Conservation (phyloP, 35 echinoderm and acorn worm genomes). For the Eucidaris tribuloides region DNA sequence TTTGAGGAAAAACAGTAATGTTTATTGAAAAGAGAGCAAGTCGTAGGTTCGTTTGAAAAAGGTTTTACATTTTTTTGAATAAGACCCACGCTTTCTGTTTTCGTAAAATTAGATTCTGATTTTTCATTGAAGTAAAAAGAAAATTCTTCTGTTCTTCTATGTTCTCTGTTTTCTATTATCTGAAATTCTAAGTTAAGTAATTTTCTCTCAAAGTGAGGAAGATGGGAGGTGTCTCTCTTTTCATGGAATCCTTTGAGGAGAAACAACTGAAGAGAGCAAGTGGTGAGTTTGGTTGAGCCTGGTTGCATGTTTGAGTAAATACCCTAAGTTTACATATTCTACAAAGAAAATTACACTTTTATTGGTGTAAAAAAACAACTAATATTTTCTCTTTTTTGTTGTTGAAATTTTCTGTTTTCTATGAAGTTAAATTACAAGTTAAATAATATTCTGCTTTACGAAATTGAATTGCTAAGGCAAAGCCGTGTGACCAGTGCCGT, state of each 20-base stretch:
- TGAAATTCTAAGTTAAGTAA: too few species aligned
- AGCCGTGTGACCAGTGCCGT: too few species aligned
- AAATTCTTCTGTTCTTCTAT: too few species aligned
- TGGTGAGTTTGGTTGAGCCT: background rate
- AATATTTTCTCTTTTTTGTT: background rate
- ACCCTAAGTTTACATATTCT: background rate
- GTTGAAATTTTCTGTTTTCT: background rate
- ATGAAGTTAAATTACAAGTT: background rate
- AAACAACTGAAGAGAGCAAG: conserved; percentile 36
- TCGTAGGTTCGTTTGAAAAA: background rate
- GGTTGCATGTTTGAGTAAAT: background rate
- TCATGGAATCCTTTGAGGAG: conserved; percentile 36
- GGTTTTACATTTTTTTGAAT: background rate
- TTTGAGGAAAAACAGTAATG: conserved; percentile 19
- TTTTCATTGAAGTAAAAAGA: too few species aligned
- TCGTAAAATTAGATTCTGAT: too few species aligned
- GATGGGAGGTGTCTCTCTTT: conserved; percentile 32
- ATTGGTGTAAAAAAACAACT: background rate
- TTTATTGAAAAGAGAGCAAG: conserved; percentile 33
- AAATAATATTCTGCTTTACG: background rate
- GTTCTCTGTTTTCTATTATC: too few species aligned
- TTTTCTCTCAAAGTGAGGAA: conserved; percentile 27
- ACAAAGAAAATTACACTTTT: background rate
- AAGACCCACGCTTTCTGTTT: too few species aligned
- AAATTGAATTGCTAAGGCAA: too few species aligned